phyloP scores from a whole-genome alignment of 2,113 vertebrate genomes.

The Alces alces region DNA sequence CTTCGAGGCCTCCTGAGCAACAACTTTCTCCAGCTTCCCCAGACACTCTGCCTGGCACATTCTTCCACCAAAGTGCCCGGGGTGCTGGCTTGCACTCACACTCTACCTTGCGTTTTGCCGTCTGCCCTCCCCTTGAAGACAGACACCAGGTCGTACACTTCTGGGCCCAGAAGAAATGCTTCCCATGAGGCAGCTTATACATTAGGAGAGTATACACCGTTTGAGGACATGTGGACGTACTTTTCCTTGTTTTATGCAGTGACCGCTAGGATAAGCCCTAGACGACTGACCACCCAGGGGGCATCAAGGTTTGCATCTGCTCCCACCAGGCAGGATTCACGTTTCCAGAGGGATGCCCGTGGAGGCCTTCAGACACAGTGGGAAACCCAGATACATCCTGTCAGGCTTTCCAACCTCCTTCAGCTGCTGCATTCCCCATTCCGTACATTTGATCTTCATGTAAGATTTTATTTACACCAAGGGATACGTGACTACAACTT shows the following conservation, averaged over 20 bases:
- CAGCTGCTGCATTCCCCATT: neutral
- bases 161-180: neutral
- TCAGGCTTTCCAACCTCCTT: neutral
- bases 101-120: accelerated
- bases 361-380: neutral
- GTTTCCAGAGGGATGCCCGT: accelerated
- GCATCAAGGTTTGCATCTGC: neutral
- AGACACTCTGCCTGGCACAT: neutral
- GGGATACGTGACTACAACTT: neutral
- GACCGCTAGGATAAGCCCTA: too few relatives aligned
- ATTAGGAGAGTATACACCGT: accelerated
- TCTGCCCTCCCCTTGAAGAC: accelerated
- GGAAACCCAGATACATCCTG: neutral
- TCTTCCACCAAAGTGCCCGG: accelerated
- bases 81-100: accelerated
- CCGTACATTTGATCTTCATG: neutral
- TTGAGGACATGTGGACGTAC: accelerated
- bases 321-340: neutral
- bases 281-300: too few relatives aligned
- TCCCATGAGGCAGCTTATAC: accelerated
- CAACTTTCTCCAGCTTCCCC: neutral
- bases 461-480: neutral
- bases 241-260: neutral
- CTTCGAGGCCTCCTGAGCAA: neutral
- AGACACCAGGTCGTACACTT: neutral